Evolutionary conservation across 2,888 invertebrate species (phyloP).

Genomic region (Hylaea fasciaria): DNA sequence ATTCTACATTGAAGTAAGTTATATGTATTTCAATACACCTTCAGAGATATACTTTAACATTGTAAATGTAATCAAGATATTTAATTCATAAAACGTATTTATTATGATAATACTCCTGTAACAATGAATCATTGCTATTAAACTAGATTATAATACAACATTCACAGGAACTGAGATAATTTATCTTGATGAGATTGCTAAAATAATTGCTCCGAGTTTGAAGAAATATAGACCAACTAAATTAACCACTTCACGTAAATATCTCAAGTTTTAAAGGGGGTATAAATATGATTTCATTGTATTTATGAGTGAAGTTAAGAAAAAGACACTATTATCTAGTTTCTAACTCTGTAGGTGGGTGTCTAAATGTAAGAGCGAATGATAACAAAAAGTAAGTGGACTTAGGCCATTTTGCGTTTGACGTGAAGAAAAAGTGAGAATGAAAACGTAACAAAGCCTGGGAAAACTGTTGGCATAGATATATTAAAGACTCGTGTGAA

Average conservation of each 20-base stretch:
- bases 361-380: background rate
- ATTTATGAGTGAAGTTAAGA: conserved; percentile 7
- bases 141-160: conserved; percentile 23
- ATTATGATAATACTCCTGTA: conserved; percentile 21
- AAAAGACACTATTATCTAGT: conserved; percentile 11
- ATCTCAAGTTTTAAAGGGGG: conserved; percentile 5
- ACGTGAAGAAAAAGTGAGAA: background rate
- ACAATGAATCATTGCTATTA: conserved; percentile 32
- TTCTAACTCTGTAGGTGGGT: background rate
- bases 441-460: conserved; percentile 2
- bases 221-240: conserved; percentile 22
- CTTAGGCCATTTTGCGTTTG: no score
- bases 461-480: conserved; percentile 10
- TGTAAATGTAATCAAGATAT: conserved; percentile 31
- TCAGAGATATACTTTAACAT: conserved; percentile 17
- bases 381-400: background rate
- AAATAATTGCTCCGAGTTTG: conserved; percentile 27
- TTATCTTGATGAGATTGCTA: conserved; percentile 28
- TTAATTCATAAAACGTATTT: conserved; percentile 32
- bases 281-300: conserved; percentile 2
- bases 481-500: conserved; percentile 16
- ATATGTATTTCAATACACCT: conserved; percentile 10
- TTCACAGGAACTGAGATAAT: conserved; percentile 19
- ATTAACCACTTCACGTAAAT: conserved; percentile 21
- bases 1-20: conserved; percentile 22